A percentile compares a stretch with the other conserved stretches of the same genome.
Evolutionary conservation across 2,797 vertebrate species (phyloP).

Genomic region (Crenichthys baileyi): DNA sequence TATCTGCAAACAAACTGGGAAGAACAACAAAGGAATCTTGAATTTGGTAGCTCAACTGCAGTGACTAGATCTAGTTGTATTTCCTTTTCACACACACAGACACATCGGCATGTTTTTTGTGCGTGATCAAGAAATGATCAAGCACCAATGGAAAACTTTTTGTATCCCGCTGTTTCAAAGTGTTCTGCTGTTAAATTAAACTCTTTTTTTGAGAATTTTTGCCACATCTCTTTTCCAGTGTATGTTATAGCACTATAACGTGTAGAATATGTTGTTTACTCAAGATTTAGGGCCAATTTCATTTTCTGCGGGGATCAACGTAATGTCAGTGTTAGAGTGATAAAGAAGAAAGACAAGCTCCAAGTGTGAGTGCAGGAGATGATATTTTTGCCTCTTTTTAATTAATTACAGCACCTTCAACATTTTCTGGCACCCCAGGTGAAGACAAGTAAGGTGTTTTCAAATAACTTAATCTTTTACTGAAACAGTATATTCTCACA

Average conservation of each 20-base stretch:
- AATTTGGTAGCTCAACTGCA: background rate
- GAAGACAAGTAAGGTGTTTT: background rate
- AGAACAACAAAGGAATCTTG: constrained; percentile 1
- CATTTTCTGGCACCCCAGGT: background rate
- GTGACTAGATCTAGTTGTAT: background rate
- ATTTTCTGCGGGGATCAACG: background rate
- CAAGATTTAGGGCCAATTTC: background rate
- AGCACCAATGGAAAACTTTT: background rate
- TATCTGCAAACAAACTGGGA: background rate
- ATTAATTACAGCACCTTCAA: background rate
- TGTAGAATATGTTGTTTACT: background rate
- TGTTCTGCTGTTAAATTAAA: background rate
- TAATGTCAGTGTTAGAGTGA: background rate
- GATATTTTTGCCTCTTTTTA: background rate
- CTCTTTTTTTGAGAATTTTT: background rate
- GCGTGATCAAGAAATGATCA: constrained; percentile 1
- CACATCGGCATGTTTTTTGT: background rate
- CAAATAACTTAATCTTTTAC: background rate
- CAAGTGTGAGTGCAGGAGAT: background rate
- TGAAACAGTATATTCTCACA: background rate
- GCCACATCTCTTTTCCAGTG: background rate
- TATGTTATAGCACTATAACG: background rate
- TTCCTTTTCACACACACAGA: background rate
- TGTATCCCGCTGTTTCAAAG: background rate
- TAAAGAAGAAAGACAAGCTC: background rate